Conservation (phyloP, 2,113 vertebrate genomes). For the Macrotis lagotis region DNA sequence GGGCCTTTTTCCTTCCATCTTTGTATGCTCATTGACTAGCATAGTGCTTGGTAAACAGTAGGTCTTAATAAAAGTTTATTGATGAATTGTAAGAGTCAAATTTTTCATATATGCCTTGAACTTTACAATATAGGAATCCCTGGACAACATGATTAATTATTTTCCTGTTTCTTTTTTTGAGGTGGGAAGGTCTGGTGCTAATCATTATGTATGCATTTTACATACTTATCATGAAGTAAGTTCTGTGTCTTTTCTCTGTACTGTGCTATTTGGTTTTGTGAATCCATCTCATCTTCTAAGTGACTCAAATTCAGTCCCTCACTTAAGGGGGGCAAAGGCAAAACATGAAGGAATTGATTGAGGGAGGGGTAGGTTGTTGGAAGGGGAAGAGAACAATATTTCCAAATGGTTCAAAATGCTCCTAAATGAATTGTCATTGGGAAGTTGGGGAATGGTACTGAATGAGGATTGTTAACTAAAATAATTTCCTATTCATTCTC, state of each 20-base stretch:
- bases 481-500: background rate
- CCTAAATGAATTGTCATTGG: background rate
- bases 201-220: slow-evolving; percentile 95
- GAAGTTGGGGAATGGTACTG: background rate
- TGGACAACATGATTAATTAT: slow-evolving; percentile 64
- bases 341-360: background rate
- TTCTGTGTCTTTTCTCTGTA: slow-evolving; percentile 37
- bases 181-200: slow-evolving; percentile 98
- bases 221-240: slow-evolving; percentile 99
- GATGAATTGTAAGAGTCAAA: background rate
- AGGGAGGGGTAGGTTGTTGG: background rate
- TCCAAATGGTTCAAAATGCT: background rate
- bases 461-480: background rate
- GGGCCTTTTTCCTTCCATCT: background rate
- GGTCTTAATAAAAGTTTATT: background rate
- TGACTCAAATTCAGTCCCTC: background rate
- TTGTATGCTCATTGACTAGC: background rate
- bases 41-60: background rate
- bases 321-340: background rate
- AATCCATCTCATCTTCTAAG: accelerated
- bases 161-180: slow-evolving; percentile 80
- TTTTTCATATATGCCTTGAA: background rate
- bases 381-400: background rate
- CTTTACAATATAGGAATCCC: background rate
- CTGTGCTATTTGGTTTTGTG: background rate